Conservation (phyloP, 2,888 invertebrate species). For the Adineta ricciae region DNA sequence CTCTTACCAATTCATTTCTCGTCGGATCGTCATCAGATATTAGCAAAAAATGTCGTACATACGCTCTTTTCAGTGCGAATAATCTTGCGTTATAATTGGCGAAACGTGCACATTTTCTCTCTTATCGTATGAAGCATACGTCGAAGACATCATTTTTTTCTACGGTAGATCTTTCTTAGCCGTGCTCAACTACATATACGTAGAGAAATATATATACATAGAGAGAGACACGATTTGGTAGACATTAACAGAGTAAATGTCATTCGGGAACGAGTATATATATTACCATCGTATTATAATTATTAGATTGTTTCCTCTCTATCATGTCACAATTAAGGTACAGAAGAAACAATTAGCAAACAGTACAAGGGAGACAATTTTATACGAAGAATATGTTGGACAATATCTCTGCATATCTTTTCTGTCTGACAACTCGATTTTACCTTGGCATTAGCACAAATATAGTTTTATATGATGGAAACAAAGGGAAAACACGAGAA, state of each 20-base stretch:
- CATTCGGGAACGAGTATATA: not conserved
- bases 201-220: not conserved
- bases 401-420: too few species aligned
- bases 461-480: too few species aligned
- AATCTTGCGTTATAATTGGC: not conserved
- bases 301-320: not conserved
- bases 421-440: too few species aligned
- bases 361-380: not conserved
- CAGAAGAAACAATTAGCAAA: not conserved
- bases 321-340: not conserved
- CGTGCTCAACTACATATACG: not conserved
- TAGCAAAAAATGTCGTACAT: not conserved
- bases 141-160: not conserved
- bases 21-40: not conserved
- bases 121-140: not conserved
- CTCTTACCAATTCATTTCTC: not conserved
- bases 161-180: not conserved
- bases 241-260: not conserved
- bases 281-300: not conserved
- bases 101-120: conserved; percentile 4
- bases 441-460: too few species aligned
- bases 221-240: not conserved
- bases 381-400: not conserved
- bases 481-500: too few species aligned
- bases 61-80: not conserved